Evolutionary conservation across 2,113 vertebrate species (phyloP), one percentile per base, ranked within the genome.

Genomic region (Chloropsis cyanopogon): DNA sequence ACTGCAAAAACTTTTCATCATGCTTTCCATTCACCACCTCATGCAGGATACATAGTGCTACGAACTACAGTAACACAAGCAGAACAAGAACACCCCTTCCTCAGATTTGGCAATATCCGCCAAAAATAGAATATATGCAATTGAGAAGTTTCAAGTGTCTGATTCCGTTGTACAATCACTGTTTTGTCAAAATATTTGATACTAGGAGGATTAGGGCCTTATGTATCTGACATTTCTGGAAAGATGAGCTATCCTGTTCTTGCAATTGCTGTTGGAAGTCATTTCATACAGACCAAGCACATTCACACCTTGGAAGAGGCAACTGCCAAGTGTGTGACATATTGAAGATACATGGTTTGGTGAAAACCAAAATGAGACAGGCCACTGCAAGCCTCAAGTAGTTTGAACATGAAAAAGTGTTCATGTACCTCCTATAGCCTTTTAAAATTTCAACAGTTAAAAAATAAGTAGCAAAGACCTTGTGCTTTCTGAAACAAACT

Each of bases 1-100:
- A 88, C 69, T 35, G 50, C 76, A 93, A 95, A 79, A 90, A 66
- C 63, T 81, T 82, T 89, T 90, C 76, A 85, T 72, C 12, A 1
- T 31, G 63, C 14, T 66, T 80, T 72, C 78, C 39, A 41, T 80
- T 72, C 68, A 83, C 41, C 41, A 85, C 16, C n/a, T 80, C 41
- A 26, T 69, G 69, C 54, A 50, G 31, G 23, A 82, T 11, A 76
- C 15, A 28, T 0, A 65, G 7, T 8, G 26, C 82, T 73, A 57
- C 69, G 61, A 87, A 64, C 25, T 10, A 37, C 46, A 77, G 70
- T 28, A 69, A 41, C 13, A 29, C 37, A 6, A 69, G 25, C 24
- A 41, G n/a, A 75, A 76, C 5, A 80, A 42, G 9, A 84, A 72
- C 0, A 3, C 26, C 56, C 11, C 18, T 63, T 70, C 54, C 47